A percentile compares a stretch with the other conserved stretches of the same genome.
Conservation (phyloP, 1,140 invertebrate genomes). For the Brachionus rubens region DNA sequence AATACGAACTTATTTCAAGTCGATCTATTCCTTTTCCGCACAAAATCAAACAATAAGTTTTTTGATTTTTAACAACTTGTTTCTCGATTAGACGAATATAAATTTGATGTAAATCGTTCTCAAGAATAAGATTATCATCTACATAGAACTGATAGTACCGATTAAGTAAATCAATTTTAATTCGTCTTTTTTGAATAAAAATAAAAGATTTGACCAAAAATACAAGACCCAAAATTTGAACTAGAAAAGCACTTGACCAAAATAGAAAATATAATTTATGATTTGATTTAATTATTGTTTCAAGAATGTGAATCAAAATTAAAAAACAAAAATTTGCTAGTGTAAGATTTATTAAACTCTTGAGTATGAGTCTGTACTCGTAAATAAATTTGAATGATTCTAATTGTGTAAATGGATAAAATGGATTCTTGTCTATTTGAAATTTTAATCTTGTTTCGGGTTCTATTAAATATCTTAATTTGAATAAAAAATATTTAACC, state of each 20-base stretch:
- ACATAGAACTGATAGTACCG: neutral
- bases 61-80: constrained; percentile 5
- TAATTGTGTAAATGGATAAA: constrained; percentile 11
- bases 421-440: neutral
- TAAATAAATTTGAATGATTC: neutral
- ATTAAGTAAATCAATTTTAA: neutral
- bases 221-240: neutral
- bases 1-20: neutral
- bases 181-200: neutral
- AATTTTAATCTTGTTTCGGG: constrained; percentile 8
- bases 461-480: constrained; percentile 1
- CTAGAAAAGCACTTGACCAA: neutral
- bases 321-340: neutral
- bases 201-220: neutral
- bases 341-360: neutral
- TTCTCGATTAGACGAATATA: neutral
- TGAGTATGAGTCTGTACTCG: neutral
- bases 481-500: neutral
- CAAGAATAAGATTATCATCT: neutral
- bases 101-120: constrained; percentile 26
- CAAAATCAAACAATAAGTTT: neutral
- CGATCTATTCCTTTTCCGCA: constrained; percentile 16
- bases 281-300: neutral
- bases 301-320: neutral
- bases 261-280: constrained; percentile 10